phyloP scores from a whole-genome alignment of 2,113 vertebrate genomes.

The Silurus asotus region DNA sequence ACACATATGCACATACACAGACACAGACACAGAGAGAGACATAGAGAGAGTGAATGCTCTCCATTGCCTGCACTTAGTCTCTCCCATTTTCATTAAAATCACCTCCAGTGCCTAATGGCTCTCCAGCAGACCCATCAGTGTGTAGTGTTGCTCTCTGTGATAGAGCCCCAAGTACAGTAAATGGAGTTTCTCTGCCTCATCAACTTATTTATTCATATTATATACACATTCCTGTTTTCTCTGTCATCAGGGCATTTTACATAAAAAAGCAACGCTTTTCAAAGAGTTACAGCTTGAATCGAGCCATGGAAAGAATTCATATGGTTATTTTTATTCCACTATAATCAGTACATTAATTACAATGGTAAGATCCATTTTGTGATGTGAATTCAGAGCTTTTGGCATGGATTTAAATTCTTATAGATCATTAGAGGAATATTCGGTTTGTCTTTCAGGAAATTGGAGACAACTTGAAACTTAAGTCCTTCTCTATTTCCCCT shows the following conservation, averaged over 20 bases:
- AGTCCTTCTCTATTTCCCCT: slow-evolving; percentile 19
- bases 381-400: neutral
- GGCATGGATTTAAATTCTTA: neutral
- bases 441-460: slow-evolving; percentile 13
- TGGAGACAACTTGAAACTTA: slow-evolving; percentile 31
- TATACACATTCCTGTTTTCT: slow-evolving; percentile 45
- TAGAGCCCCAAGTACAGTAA: slow-evolving; percentile 55
- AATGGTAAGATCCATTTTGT: neutral
- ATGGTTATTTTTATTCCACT: slow-evolving; percentile 30
- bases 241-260: slow-evolving; percentile 37
- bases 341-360: slow-evolving; percentile 41
- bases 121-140: slow-evolving; percentile 54
- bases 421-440: neutral
- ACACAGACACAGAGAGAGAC: slow-evolving; percentile 51
- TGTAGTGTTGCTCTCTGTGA: slow-evolving; percentile 57
- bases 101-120: slow-evolving; percentile 70
- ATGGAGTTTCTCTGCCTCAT: slow-evolving; percentile 51
- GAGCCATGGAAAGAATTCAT: slow-evolving; percentile 9
- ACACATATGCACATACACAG: slow-evolving; percentile 59
- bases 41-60: slow-evolving; percentile 65
- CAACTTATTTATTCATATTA: slow-evolving; percentile 59
- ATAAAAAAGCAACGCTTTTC: slow-evolving; percentile 35
- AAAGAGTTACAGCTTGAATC: slow-evolving; percentile 38
- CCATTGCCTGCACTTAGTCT: slow-evolving; percentile 71
- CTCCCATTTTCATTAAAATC: slow-evolving; percentile 76